Evolutionary conservation across 2,888 invertebrate species (phyloP).

Genomic region (Philhelius pedissequus): DNA sequence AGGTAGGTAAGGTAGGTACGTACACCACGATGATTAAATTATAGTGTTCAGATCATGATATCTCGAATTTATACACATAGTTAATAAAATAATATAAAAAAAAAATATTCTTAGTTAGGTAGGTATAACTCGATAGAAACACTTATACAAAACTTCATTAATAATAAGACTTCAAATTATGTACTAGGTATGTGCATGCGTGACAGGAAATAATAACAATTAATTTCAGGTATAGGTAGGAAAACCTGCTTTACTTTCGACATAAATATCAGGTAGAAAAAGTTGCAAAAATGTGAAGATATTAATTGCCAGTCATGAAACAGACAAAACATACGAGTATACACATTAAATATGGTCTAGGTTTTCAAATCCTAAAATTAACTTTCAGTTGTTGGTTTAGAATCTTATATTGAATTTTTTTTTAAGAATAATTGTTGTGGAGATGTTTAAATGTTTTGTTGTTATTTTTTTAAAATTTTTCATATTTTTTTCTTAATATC

Average conservation of each 20-base stretch:
- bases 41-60: neutral
- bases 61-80: neutral
- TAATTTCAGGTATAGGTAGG: conserved; percentile 15
- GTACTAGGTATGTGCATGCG: conserved; percentile 22
- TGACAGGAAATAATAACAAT: conserved; percentile 45
- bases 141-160: neutral
- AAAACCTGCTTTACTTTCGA: neutral
- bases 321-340: too few species aligned
- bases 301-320: neutral
- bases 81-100: neutral
- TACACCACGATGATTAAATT: neutral
- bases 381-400: neutral
- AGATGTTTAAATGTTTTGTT: too few species aligned
- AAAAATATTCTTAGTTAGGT: neutral
- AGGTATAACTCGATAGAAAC: neutral
- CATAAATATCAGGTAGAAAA: neutral
- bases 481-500: too few species aligned
- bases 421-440: neutral
- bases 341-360: neutral
- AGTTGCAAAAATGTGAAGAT: neutral
- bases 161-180: neutral
- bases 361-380: neutral
- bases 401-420: neutral
- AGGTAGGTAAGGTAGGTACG: neutral
- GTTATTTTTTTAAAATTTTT: too few species aligned